Percentiles rank a stretch among this genome's conserved stretches.
phyloP scores from a whole-genome alignment of 1,140 invertebrate genomes.

The Bicyclus anynana region DNA sequence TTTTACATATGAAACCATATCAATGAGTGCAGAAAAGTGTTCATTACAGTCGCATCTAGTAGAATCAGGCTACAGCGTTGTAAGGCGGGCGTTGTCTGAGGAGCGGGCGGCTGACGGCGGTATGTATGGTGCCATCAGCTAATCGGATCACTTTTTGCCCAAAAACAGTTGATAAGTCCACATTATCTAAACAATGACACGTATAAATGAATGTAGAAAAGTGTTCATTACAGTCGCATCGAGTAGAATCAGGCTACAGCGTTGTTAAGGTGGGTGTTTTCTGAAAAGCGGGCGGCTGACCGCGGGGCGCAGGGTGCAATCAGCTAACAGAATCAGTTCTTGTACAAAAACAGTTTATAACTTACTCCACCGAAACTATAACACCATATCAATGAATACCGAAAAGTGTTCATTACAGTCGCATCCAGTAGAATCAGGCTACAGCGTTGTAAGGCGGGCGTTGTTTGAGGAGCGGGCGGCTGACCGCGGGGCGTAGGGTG shows the following conservation, averaged over 20 bases:
- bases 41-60: constrained; percentile 13
- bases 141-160: constrained; percentile 60
- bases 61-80: not conserved
- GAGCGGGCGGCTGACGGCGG: constrained; percentile 52
- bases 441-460: constrained; percentile 8
- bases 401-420: not conserved
- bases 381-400: not conserved
- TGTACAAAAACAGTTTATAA: constrained; percentile 63
- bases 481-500: constrained; percentile 47
- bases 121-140: constrained; percentile 58
- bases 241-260: constrained; percentile 8
- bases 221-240: constrained; percentile 2
- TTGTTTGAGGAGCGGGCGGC: constrained; percentile 61
- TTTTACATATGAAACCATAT: not conserved
- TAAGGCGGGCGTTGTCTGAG: constrained; percentile 48
- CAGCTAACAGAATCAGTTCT: constrained; percentile 68
- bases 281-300: constrained; percentile 58
- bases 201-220: too few relatives aligned
- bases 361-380: constrained; percentile 20
- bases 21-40: not conserved
- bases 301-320: constrained; percentile 52
- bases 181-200: not conserved
- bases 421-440: constrained; percentile 12
- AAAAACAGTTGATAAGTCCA: constrained; percentile 59
- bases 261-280: constrained; percentile 35